Evolutionary conservation across 2,113 vertebrate species (phyloP).

Genomic region (Dasypus novemcinctus): DNA sequence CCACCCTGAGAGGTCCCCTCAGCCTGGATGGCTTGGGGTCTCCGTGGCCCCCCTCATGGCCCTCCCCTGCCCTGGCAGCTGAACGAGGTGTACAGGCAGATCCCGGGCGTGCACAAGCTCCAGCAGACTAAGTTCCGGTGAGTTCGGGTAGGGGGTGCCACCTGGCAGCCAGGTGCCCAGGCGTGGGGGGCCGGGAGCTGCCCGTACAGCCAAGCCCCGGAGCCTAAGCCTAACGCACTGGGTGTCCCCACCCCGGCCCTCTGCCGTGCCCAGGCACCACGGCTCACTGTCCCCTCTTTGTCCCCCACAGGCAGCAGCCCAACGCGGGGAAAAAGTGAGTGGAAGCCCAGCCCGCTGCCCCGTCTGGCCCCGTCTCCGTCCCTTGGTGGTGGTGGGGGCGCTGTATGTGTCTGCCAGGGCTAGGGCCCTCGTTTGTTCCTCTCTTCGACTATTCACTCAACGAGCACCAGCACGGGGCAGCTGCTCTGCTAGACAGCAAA

Average conservation of each 20-base stretch:
- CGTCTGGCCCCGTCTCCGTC: not conserved
- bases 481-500: not conserved
- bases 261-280: rapidly evolving
- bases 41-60: not conserved
- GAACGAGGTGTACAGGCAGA: conserved; percentile 90
- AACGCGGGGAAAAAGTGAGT: conserved; percentile 97
- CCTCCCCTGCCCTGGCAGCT: conserved; percentile 83
- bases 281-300: conserved; percentile 51
- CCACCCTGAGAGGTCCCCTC: not conserved
- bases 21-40: not conserved
- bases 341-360: not conserved
- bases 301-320: conserved; percentile 88
- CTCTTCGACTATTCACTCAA: not conserved
- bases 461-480: not conserved
- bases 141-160: conserved; percentile 23
- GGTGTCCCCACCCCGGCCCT: not conserved
- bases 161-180: not conserved
- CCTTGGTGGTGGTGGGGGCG: not conserved
- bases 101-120: conserved; percentile 89
- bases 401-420: not conserved
- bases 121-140: conserved; percentile 96
- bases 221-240: too few relatives aligned
- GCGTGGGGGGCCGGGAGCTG: not conserved
- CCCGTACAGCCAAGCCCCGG: rapidly evolving
- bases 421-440: not conserved